These are phyloP conservation scores for Nomada fucata DNA, from an alignment of 2,888 invertebrate species.

Conservation along the genomic window DNA sequence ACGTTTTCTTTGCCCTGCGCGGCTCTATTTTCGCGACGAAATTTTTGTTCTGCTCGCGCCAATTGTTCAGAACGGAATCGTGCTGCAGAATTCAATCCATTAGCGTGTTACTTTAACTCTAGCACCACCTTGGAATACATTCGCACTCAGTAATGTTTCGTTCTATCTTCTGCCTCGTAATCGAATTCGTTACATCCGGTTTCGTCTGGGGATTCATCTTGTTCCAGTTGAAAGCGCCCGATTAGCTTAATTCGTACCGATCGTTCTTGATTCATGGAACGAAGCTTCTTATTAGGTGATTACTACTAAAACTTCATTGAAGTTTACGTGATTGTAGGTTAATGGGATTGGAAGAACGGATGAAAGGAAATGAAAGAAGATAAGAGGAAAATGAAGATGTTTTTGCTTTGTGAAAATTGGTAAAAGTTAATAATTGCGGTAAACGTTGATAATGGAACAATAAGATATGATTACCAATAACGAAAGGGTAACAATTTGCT, in stretches of 20 bases:
- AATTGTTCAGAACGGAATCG: conserved; percentile 20
- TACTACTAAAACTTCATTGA: conserved; percentile 1
- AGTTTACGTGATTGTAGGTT: neutral
- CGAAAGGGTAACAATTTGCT: no score
- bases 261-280: neutral
- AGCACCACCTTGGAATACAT: neutral
- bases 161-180: conserved; percentile 4
- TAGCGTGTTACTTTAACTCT: conserved; percentile 31
- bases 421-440: no score
- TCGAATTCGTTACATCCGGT: conserved; percentile 11
- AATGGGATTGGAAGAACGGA: no score
- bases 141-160: neutral
- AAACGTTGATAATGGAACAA: no score
- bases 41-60: neutral
- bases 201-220: conserved; percentile 16
- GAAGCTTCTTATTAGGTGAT: neutral
- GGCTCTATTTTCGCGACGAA: neutral
- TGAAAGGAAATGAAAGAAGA: neutral
- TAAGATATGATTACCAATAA: no score
- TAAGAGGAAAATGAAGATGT: no score
- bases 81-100: conserved; percentile 43
- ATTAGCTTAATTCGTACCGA: conserved; percentile 20
- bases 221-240: conserved; percentile 25
- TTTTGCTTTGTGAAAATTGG: no score
- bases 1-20: neutral